Percentiles rank a stretch among this genome's conserved stretches.
Conservation (phyloP, 2,888 invertebrate species). For the Siphlonurus alternatus region DNA sequence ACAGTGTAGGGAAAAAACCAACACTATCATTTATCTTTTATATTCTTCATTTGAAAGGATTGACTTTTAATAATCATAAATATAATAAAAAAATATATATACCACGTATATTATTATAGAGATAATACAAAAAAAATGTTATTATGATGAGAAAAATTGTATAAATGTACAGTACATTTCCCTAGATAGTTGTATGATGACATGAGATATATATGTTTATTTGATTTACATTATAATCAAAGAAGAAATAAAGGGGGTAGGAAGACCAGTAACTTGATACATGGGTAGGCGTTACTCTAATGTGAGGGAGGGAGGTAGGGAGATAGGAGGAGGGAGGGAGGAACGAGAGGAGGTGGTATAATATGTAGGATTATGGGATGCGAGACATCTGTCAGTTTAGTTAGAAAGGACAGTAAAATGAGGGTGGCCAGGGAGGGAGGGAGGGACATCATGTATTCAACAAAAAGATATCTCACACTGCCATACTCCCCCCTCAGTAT, state of each 20-base stretch:
- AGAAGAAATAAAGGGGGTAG: background rate
- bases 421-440: background rate
- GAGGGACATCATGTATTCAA: background rate
- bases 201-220: constrained; percentile 1
- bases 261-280: background rate
- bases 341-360: background rate
- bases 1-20: too few species aligned
- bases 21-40: too few species aligned
- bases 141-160: background rate
- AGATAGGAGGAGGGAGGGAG: background rate
- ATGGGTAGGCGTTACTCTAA: constrained; percentile 1
- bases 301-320: background rate
- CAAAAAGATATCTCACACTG: background rate
- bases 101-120: background rate
- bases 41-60: too few species aligned
- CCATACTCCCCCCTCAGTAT: background rate
- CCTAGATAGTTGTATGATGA: background rate
- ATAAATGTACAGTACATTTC: background rate
- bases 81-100: background rate
- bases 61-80: background rate
- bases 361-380: background rate
- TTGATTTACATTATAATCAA: background rate
- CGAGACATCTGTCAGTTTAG: constrained; percentile 1
- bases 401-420: background rate
- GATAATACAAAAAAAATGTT: background rate